These are phyloP conservation scores for Collichthys lucidus DNA, from an alignment of 2,113 vertebrate genomes.

Conservation along the genomic window DNA sequence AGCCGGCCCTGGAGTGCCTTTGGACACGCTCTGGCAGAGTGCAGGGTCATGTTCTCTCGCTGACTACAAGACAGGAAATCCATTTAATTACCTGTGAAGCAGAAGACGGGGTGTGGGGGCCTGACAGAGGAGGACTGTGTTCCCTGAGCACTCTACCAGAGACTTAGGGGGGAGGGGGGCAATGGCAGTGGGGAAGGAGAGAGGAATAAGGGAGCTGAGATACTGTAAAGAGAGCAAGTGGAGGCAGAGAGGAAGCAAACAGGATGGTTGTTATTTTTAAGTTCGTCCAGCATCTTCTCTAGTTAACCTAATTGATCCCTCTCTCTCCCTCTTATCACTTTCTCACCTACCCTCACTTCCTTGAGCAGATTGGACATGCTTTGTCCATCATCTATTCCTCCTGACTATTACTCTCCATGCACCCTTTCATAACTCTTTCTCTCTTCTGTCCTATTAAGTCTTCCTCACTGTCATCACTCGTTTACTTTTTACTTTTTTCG, in stretches of 20 bases:
- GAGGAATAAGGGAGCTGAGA: slow-evolving; percentile 40
- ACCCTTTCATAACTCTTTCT: slow-evolving; percentile 31
- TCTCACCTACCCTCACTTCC: slow-evolving; percentile 4
- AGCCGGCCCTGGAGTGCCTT: slow-evolving; percentile 90
- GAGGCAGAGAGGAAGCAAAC: slow-evolving; percentile 35
- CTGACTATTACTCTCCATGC: slow-evolving; percentile 11
- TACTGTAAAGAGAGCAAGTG: slow-evolving; percentile 43
- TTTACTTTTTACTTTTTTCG: slow-evolving; percentile 12
- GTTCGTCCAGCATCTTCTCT: slow-evolving; percentile 28
- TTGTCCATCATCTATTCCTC: slow-evolving; percentile 17
- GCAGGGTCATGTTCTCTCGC: slow-evolving; percentile 94
- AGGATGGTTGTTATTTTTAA: slow-evolving; percentile 24
- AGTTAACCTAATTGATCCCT: slow-evolving; percentile 47
- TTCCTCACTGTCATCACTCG: slow-evolving; percentile 8
- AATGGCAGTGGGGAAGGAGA: slow-evolving; percentile 40
- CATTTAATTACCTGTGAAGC: slow-evolving; percentile 99
- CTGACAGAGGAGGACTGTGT: slow-evolving; percentile 93
- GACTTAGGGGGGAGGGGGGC: slow-evolving; percentile 35
- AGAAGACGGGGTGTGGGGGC: slow-evolving; percentile 91
- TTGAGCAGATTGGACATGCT: slow-evolving; percentile 1
- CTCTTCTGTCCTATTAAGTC: slow-evolving; percentile 7
- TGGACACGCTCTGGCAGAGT: slow-evolving; percentile 88
- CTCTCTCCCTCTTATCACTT: slow-evolving; percentile 8
- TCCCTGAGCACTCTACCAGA: slow-evolving; percentile 89
- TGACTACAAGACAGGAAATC: slow-evolving; percentile 99